These are phyloP conservation scores for Sitta europaea DNA, from an alignment of 2,113 vertebrate species.

Conservation along the genomic window DNA sequence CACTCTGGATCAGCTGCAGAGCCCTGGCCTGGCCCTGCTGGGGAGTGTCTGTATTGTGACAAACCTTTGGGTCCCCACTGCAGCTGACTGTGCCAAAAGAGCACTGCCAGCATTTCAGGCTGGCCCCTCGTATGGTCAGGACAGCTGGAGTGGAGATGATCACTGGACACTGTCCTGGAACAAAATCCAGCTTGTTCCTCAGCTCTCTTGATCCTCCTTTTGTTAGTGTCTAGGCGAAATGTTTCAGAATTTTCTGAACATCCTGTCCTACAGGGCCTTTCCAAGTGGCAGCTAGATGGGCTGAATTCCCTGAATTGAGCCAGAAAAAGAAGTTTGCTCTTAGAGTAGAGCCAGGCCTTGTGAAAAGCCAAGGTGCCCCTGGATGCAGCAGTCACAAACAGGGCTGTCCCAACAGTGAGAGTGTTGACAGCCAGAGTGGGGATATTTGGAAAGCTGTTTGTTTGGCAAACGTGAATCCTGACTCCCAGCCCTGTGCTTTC, in stretches of 20 bases:
- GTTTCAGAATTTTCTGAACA: background rate
- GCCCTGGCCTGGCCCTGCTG: background rate
- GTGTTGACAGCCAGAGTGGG: background rate
- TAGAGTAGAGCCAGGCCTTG: background rate
- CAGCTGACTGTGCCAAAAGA: background rate
- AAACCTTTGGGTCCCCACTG: accelerated
- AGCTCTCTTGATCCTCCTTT: background rate
- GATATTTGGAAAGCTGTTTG: background rate
- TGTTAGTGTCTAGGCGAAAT: background rate
- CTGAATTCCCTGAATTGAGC: background rate
- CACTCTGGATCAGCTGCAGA: background rate
- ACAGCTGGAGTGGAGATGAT: background rate
- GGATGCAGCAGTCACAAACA: background rate
- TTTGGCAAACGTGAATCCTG: background rate
- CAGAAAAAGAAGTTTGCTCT: background rate
- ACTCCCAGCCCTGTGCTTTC: background rate
- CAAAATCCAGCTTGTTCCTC: background rate
- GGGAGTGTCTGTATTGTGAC: background rate
- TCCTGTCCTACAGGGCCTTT: background rate
- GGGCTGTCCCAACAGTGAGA: background rate
- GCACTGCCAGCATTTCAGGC: accelerated
- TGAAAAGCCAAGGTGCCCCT: background rate
- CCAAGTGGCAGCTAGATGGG: background rate
- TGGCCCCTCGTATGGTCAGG: background rate
- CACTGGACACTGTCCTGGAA: background rate